Conservation (phyloP, 2,888 invertebrate genomes). For the Netelia melanura region DNA sequence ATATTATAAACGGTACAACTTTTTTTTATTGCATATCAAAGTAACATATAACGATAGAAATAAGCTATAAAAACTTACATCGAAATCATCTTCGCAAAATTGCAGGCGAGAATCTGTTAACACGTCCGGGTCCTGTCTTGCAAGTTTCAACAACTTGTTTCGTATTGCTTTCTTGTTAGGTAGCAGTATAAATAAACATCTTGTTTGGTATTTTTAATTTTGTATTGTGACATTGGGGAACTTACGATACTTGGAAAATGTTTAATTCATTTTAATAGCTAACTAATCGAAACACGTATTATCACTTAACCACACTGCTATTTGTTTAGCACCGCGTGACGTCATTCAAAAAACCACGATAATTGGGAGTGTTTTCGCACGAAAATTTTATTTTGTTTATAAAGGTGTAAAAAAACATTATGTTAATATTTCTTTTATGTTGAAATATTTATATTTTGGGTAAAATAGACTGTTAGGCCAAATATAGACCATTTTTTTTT, state of each 20-base stretch:
- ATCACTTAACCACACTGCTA: no score
- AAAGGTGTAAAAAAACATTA: background rate
- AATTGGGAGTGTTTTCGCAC: background rate
- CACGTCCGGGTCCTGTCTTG: background rate
- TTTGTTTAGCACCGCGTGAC: no score
- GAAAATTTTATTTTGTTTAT: background rate
- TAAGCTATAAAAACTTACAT: conserved; percentile 6
- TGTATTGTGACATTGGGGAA: background rate
- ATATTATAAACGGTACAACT: no score
- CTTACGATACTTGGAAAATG: background rate
- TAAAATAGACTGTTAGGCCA: background rate
- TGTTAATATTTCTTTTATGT: background rate
- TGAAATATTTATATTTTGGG: background rate
- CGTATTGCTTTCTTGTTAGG: background rate
- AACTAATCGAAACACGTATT: no score
- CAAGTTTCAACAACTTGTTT: conserved; percentile 20
- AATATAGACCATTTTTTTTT: background rate
- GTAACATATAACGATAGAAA: background rate
- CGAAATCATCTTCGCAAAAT: conserved; percentile 5
- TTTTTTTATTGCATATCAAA: background rate
- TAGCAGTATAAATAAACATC: background rate
- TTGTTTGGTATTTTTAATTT: background rate
- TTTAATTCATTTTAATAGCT: no score
- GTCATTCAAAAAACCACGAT: no score
- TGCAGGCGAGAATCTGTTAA: conserved; percentile 6